Percentiles rank a stretch among this genome's conserved stretches.
phyloP scores from a whole-genome alignment of 1,140 invertebrate genomes.

The Bilobella aurantiaca region DNA sequence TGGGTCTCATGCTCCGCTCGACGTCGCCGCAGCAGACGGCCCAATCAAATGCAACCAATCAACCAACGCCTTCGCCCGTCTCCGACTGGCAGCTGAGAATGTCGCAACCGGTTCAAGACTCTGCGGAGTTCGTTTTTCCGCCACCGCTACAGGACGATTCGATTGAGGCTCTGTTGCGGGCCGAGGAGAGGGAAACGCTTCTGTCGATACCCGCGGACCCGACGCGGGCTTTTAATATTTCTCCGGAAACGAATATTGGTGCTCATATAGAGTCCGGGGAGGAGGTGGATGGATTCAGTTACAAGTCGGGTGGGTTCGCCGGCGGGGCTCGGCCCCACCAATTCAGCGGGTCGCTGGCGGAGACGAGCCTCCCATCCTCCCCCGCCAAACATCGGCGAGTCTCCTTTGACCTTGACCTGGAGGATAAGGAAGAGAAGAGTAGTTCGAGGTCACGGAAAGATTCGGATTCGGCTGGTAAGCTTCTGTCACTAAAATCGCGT shows the following conservation, averaged over 20 bases:
- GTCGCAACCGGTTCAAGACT: slow-evolving; percentile 28
- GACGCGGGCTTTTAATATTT: not conserved
- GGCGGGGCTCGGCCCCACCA: too few relatives aligned
- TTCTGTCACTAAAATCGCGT: not conserved
- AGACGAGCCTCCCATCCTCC: slow-evolving; percentile 25
- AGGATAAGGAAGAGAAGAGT: slow-evolving; percentile 34
- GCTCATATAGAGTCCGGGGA: slow-evolving; percentile 2
- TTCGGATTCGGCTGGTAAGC: not conserved
- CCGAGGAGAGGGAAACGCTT: not conserved
- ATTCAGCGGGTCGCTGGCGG: too few relatives aligned
- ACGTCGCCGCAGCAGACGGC: not conserved
- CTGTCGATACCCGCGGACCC: not conserved
- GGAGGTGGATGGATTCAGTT: slow-evolving; percentile 19
- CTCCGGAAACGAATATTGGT: not conserved
- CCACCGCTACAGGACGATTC: too few relatives aligned
- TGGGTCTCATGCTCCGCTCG: not conserved
- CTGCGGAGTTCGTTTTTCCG: slow-evolving; percentile 15
- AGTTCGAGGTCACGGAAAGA: slow-evolving; percentile 29
- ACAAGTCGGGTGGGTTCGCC: too few relatives aligned
- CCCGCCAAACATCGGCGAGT: slow-evolving; percentile 30
- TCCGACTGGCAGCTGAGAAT: slow-evolving; percentile 33
- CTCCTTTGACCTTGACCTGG: slow-evolving; percentile 33
- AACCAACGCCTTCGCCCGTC: slow-evolving; percentile 3
- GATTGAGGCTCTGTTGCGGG: not conserved
- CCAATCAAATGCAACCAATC: not conserved